Percentiles rank a stretch among this genome's conserved stretches.
Conservation (phyloP, 2,113 vertebrate genomes). For the Australoheros scitulus region DNA sequence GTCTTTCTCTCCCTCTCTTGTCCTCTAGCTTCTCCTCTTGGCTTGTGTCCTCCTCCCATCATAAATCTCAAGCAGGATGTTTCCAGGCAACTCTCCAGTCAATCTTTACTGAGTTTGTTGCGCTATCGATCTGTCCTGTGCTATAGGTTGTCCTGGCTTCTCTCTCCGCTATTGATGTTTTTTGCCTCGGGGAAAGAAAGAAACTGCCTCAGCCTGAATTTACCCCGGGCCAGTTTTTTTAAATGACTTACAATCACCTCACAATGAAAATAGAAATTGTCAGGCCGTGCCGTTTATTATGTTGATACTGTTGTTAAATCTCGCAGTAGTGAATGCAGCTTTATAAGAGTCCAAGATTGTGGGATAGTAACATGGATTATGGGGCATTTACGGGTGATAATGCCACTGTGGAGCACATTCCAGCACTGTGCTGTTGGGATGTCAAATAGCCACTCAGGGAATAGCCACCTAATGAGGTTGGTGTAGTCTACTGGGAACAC, state of each 20-base stretch:
- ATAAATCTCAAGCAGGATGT: conserved; percentile 67
- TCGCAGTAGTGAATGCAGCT: not conserved
- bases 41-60: conserved; percentile 23
- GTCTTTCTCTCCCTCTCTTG: not conserved
- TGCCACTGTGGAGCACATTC: conserved; percentile 42
- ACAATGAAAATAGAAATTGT: conserved; percentile 54
- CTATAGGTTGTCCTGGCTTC: conserved; percentile 70
- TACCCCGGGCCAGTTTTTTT: conserved; percentile 57
- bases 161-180: conserved; percentile 61
- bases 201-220: conserved; percentile 59
- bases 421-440: conserved; percentile 24
- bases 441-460: conserved; percentile 46
- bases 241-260: conserved; percentile 64
- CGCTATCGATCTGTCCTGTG: conserved; percentile 67
- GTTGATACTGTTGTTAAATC: conserved; percentile 22
- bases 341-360: conserved; percentile 3
- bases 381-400: conserved; percentile 53
- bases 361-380: conserved; percentile 29
- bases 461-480: conserved; percentile 59
- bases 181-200: conserved; percentile 54
- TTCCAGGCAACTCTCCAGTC: conserved; percentile 71
- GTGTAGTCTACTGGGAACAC: conserved; percentile 37
- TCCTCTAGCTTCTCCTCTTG: conserved; percentile 25
- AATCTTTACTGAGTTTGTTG: conserved; percentile 78
- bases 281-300: conserved; percentile 37